These are phyloP conservation scores for Montipora foliosa DNA, from an alignment of 64 coral and sea anemone species.

Conservation along the genomic window DNA sequence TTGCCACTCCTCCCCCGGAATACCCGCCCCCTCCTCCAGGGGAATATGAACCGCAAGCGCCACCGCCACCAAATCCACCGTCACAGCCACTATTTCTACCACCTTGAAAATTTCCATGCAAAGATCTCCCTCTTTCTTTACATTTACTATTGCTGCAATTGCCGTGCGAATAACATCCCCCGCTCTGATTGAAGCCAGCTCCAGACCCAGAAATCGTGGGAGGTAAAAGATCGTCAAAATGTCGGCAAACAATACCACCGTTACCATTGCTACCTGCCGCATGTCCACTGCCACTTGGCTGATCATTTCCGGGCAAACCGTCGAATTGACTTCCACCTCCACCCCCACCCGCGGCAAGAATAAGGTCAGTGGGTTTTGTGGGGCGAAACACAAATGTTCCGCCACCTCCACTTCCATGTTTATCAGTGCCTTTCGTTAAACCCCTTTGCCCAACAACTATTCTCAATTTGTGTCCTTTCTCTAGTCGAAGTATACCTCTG, in stretches of 20 bases:
- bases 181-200: conserved; percentile 14
- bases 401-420: conserved; percentile 74
- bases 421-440: neutral
- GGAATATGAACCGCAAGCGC: conserved; percentile 38
- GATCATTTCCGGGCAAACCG: conserved; percentile 51
- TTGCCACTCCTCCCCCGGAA: conserved; percentile 67
- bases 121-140: conserved; percentile 46
- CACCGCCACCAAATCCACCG: conserved; percentile 89
- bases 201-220: conserved; percentile 15
- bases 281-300: conserved; percentile 31
- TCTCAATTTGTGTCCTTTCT: conserved; percentile 46
- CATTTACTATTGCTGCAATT: neutral
- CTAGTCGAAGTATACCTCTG: conserved; percentile 51
- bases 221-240: neutral
- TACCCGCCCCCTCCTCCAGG: conserved; percentile 84
- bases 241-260: conserved; percentile 22
- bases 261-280: conserved; percentile 11
- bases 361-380: neutral
- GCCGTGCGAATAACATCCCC: conserved; percentile 20
- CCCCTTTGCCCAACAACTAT: conserved; percentile 80
- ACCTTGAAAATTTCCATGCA: conserved; percentile 31
- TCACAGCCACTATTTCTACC: conserved; percentile 33
- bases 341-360: conserved; percentile 74
- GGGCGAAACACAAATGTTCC: conserved; percentile 63
- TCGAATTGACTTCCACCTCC: conserved; percentile 61